Conservation (phyloP, 2,113 vertebrate genomes). For the Lophotis ruficrista region DNA sequence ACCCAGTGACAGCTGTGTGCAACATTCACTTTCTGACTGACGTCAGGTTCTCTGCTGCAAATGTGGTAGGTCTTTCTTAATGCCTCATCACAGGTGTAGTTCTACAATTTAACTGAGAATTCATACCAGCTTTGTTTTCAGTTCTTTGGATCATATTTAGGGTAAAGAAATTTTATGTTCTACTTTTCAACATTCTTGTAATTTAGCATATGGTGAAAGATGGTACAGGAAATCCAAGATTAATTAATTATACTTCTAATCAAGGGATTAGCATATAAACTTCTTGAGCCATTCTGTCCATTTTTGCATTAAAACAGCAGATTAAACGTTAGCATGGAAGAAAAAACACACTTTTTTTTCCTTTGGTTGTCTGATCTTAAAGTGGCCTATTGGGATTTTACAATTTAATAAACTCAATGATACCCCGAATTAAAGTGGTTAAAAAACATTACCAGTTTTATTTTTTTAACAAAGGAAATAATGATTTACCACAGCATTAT, state of each 20-base stretch:
- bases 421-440: background rate
- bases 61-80: constrained; percentile 37
- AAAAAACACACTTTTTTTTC: background rate
- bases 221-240: background rate
- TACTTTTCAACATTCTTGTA: background rate
- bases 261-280: background rate
- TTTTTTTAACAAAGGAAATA: background rate
- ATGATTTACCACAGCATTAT: background rate
- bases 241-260: background rate
- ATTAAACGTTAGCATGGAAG: background rate
- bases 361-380: background rate
- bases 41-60: background rate
- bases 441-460: background rate
- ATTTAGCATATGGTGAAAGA: background rate
- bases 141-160: background rate
- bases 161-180: background rate
- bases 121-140: background rate
- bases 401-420: background rate
- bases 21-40: constrained; percentile 18
- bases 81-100: constrained; percentile 30
- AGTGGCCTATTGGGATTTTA: background rate
- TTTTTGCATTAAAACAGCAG: background rate
- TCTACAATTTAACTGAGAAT: background rate
- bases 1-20: constrained; percentile 63
- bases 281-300: background rate